phyloP scores from a whole-genome alignment of 2,113 vertebrate species.

The Corvus moneduloides region DNA sequence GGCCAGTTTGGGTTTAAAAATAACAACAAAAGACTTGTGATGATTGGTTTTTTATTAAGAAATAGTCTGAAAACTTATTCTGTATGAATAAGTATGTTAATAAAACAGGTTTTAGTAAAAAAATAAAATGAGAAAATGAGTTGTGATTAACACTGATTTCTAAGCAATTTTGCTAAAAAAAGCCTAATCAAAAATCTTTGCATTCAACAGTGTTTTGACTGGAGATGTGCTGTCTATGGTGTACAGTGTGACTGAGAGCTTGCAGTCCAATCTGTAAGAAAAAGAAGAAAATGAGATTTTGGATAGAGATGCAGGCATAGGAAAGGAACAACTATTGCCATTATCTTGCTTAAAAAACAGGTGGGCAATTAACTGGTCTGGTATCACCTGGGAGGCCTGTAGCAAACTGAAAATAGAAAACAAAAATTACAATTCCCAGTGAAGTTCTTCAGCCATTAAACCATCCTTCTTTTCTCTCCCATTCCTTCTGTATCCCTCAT shows the following conservation, averaged over 20 bases:
- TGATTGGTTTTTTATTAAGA: background rate
- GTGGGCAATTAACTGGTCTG: background rate
- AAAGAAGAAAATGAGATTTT: background rate
- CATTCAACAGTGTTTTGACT: background rate
- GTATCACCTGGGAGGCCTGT: background rate
- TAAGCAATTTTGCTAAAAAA: background rate
- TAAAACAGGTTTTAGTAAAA: background rate
- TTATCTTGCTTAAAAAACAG: background rate
- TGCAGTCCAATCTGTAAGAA: background rate
- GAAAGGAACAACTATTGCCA: background rate
- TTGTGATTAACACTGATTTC: background rate
- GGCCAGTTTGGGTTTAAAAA: background rate
- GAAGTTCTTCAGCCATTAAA: background rate
- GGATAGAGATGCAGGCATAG: background rate
- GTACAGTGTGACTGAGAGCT: background rate
- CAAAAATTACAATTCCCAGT: background rate
- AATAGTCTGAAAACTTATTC: background rate
- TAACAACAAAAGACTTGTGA: fast-evolving
- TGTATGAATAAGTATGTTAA: background rate
- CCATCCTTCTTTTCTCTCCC: background rate
- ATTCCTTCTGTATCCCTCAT: background rate
- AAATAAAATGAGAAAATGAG: background rate
- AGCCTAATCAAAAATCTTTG: background rate
- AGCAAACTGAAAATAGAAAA: background rate
- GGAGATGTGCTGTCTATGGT: background rate